A percentile compares a stretch with the other conserved stretches of the same genome.
Evolutionary conservation across 2,797 vertebrate genomes (phyloP).

Genomic region (Coendou prehensilis): DNA sequence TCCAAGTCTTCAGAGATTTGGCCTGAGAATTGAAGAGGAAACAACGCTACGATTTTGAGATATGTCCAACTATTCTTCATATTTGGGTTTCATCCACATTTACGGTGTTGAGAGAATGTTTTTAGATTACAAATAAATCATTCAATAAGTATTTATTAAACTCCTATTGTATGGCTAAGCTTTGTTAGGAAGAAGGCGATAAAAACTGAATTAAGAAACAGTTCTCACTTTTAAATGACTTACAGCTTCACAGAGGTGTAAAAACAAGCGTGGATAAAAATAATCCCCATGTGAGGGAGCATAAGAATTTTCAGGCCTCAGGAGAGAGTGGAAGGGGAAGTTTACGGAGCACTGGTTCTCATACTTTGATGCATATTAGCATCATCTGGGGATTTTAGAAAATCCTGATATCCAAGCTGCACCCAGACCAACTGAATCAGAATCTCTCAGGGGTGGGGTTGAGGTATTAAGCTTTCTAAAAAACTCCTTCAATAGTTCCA

Average conservation of each 20-base stretch:
- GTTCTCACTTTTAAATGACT: conserved; percentile 54
- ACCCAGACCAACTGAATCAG: background rate
- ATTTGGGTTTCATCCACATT: background rate
- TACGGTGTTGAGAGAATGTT: background rate
- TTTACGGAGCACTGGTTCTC: background rate
- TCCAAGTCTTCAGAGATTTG: background rate
- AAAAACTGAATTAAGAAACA: conserved; percentile 54
- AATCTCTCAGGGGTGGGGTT: background rate
- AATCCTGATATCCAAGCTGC: background rate
- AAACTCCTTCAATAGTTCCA: background rate
- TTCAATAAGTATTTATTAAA: conserved; percentile 45
- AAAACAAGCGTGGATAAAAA: conserved; percentile 3
- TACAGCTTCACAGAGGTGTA: background rate
- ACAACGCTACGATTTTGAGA: background rate
- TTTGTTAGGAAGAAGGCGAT: conserved; percentile 41
- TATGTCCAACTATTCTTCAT: conserved; percentile 1
- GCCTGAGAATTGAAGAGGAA: conserved; percentile 39
- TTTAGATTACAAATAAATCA: conserved; percentile 46
- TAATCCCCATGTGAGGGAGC: background rate
- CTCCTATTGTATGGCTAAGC: background rate
- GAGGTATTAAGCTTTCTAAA: background rate
- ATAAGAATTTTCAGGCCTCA: background rate
- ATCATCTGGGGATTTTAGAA: background rate
- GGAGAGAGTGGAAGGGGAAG: background rate
- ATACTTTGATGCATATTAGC: background rate